phyloP scores from a whole-genome alignment of 2,888 invertebrate species.

The Tenthredo amoena region DNA sequence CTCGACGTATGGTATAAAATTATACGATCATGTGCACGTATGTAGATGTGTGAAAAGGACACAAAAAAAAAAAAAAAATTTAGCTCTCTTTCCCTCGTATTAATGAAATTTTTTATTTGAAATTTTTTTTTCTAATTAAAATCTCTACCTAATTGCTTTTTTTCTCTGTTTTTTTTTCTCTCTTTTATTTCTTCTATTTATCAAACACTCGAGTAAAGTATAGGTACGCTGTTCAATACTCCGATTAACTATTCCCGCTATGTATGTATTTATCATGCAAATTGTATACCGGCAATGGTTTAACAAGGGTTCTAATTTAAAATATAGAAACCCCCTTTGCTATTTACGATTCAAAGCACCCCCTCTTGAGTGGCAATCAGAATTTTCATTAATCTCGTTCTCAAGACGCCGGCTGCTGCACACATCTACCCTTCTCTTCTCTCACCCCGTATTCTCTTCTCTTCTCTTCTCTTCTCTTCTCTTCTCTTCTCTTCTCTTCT shows the following conservation, averaged over 20 bases:
- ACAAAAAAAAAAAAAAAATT: background rate
- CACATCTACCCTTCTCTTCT: background rate
- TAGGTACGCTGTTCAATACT: background rate
- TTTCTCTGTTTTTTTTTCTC: background rate
- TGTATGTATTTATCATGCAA: background rate
- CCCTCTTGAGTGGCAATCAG: constrained; percentile 39
- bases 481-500: background rate
- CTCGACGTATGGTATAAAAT: too few species aligned
- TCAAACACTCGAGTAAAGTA: background rate
- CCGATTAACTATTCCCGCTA: background rate
- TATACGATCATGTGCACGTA: too few species aligned
- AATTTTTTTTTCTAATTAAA: background rate
- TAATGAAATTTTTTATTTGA: background rate
- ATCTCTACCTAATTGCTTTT: background rate
- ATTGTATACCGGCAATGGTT: background rate
- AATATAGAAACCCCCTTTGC: constrained; percentile 5
- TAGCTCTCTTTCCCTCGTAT: background rate
- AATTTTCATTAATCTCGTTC: constrained; percentile 40
- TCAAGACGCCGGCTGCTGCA: background rate
- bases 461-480: background rate
- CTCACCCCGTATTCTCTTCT: background rate
- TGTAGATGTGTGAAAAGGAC: too few species aligned
- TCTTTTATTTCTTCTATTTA: background rate
- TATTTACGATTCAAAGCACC: constrained; percentile 3
- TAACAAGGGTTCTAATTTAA: constrained; percentile 21